Evolutionary conservation across 2,888 invertebrate genomes (phyloP).

Genomic region (Euphydryas editha): DNA sequence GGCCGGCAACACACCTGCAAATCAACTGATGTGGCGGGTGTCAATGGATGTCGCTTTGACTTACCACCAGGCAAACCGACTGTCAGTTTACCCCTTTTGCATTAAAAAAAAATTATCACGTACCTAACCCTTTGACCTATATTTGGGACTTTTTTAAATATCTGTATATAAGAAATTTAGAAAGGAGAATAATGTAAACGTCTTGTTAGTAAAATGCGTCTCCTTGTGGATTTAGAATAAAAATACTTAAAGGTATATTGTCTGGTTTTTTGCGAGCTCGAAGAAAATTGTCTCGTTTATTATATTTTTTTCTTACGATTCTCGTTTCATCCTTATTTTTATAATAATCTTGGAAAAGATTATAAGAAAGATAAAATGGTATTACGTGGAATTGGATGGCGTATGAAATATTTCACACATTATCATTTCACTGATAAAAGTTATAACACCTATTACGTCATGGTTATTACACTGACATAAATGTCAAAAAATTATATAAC

Average conservation of each 20-base stretch:
- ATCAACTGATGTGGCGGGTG: too few relatives aligned
- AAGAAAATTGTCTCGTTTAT: not conserved
- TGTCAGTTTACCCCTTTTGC: too few relatives aligned
- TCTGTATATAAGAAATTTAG: not conserved
- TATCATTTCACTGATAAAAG: not conserved
- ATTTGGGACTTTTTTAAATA: not conserved
- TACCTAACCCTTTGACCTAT: not conserved
- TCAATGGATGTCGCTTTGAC: too few relatives aligned
- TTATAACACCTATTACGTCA: not conserved
- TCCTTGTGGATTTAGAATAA: conserved; percentile 2
- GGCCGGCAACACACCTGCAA: too few relatives aligned
- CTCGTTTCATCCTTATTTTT: not conserved
- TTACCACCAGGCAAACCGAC: too few relatives aligned
- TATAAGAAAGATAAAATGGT: not conserved
- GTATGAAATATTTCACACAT: not conserved
- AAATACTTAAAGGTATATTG: not conserved
- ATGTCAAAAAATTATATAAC: not conserved
- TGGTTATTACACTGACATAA: not conserved
- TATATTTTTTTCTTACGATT: conserved; percentile 2
- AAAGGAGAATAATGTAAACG: not conserved
- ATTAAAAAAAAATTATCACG: too few relatives aligned
- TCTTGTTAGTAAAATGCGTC: not conserved
- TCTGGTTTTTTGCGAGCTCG: not conserved
- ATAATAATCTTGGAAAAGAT: not conserved
- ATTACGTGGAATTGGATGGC: not conserved